Base-by-base conservation (phyloP, 1,140 invertebrate genomes). In the Drosophila virilis region DNA sequence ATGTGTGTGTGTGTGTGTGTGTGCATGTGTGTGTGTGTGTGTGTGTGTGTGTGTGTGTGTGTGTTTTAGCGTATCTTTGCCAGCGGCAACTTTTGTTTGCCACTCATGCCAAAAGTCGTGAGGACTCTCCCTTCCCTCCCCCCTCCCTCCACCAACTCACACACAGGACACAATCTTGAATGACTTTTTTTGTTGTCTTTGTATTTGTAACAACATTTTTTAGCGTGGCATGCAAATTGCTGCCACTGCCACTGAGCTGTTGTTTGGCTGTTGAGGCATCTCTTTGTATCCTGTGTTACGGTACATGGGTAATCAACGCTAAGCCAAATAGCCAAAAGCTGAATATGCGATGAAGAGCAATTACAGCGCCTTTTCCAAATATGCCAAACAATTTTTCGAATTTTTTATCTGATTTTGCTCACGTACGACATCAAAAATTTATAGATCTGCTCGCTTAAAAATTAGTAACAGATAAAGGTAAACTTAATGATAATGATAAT, bases 1-100 rank as follows among this genome's bases (percentile, higher is more conserved):
- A 67, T 59, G 46, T 71, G 50, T 66, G 12, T 42, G 58, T 69
- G 17, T 51, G 46, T 59, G 28, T 58, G 48, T n/a, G n/a, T n/a
- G n/a, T n/a, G n/a, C n/a, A n/a, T 52, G 64, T 45, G 28, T 28
- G n/a, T 33, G 37, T 37, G 12, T 46, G 48, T 43, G n/a, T 62
- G 62, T 73, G 12, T 61, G 35, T 42, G 13, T 52, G 52, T 58
- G 46, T 52, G 64, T 45, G 28, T 28, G n/a, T 33, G 37, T 37
- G 12, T 46, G 48, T 43, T 17, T 45, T 48, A 38, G 40, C 37
- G 35, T 60, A 60, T 74, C 66, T 74, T 58, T 70, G 72, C 67
- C 67, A 70, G 45, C 72, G 75, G 71, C 83, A 78, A 74, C 79
- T 79, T 61, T 83, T 86, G 78, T 88, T 84, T 76, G 82, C 67